Conservation (phyloP, 2,113 vertebrate genomes). For the Oreochromis tanganicae region DNA sequence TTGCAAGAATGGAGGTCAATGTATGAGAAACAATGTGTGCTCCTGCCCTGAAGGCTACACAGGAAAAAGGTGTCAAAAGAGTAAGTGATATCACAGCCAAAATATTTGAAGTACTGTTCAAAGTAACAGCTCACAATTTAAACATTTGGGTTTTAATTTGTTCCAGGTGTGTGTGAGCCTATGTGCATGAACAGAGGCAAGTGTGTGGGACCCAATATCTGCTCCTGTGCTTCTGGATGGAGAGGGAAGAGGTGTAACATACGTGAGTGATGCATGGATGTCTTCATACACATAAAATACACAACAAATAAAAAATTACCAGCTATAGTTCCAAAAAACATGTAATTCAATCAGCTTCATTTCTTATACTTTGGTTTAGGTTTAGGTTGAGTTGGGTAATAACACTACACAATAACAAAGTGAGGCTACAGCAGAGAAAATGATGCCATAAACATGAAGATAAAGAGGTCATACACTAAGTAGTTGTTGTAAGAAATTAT, state of each 20-base stretch:
- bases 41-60: conserved; percentile 81
- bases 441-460: too few relatives aligned
- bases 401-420: not conserved
- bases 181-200: conserved; percentile 87
- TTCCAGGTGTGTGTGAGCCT: conserved; percentile 86
- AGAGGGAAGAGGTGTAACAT: conserved; percentile 78
- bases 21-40: conserved; percentile 86
- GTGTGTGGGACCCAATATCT: conserved; percentile 81
- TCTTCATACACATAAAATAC: not conserved
- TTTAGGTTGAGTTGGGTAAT: not conserved
- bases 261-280: conserved; percentile 71
- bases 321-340: not conserved
- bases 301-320: rapidly evolving
- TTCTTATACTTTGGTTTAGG: not conserved
- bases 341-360: not conserved
- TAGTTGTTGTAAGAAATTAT: not conserved
- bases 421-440: too few relatives aligned
- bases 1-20: conserved; percentile 89
- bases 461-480: not conserved
- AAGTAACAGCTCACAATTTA: not conserved
- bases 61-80: conserved; percentile 85
- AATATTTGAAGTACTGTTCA: not conserved
- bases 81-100: conserved; percentile 65
- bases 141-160: not conserved
- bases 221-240: conserved; percentile 91